Base-by-base conservation (phyloP, 1,140 invertebrate species). In the Colletes gigas region DNA sequence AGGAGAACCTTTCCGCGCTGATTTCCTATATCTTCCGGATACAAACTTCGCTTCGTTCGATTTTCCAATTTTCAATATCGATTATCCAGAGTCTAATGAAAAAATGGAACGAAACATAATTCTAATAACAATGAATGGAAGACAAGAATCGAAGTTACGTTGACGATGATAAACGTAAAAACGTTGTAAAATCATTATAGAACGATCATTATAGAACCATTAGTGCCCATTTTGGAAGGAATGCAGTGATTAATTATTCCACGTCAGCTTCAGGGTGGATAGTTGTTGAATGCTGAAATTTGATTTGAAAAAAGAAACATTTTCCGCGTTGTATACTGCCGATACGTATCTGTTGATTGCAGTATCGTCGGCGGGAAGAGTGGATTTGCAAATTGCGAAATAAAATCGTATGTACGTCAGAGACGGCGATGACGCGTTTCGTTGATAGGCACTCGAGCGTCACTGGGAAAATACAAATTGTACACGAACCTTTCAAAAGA, bases 311-410 rank as follows among this genome's bases (percentile, higher is more conserved):
- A n/a, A 6, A 59, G 9, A 71, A 59, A 59, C 55, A 15, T 30
- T 44, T 1, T 14, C 4, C 10, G 3, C n/a, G 8, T 59, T 41
- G 54, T 54, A 59, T 41, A 10, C 10, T 50, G 15, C 63, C 55
- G 44, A 63, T 52, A 14, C 15, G 6, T 21, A 41, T 57, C 39
- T 17, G 60, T 4, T 50, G 59, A 63, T 74, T 63, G 59, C 57
- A 17, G 19, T 52, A 52, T 74, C 39, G 72, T 21, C 9, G 41
- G 30, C 4, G 21, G 30, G 9, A 17, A 57, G 44, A n/a, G 30
- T 17, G 63, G n/a, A 47, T 76, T 52, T 50, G 54, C 74, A 66
- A 67, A 76, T 76, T 76, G 74, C 62, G 52, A 76, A 76, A 76
- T 76, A 67, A 76, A 76, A 76, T 75, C 73, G 19, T 15, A 41